These are phyloP conservation scores for Misgurnus mizolepis DNA, from an alignment of 2,113 vertebrate species.

Conservation along the genomic window DNA sequence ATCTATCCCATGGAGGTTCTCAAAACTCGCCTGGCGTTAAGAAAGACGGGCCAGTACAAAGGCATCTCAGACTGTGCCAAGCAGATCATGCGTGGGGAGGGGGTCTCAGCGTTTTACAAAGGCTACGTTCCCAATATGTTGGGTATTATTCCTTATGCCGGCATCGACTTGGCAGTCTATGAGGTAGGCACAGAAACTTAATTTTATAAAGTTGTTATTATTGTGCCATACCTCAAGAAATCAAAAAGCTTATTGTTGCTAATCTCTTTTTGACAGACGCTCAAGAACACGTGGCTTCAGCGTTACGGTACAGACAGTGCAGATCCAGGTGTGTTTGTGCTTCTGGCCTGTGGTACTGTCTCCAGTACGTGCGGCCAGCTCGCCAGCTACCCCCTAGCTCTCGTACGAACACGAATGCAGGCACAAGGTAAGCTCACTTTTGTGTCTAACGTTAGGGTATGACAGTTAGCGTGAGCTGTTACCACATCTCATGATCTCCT, in stretches of 20 bases:
- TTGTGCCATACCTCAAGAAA: not conserved
- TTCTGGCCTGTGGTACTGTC: conserved; percentile 92
- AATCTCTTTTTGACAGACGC: conserved; percentile 71
- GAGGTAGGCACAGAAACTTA: conserved; percentile 79
- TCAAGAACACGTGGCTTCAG: conserved; percentile 91
- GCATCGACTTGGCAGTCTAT: conserved; percentile 94
- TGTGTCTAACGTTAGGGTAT: not conserved
- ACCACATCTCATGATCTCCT: not conserved
- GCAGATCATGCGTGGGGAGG: conserved; percentile 84
- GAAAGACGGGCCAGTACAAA: conserved; percentile 86
- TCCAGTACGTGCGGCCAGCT: conserved; percentile 96
- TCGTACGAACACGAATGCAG: conserved; percentile 95
- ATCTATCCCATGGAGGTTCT: conserved; percentile 99
- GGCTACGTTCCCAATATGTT: conserved; percentile 95
- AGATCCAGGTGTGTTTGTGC: conserved; percentile 85
- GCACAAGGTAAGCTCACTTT: conserved; percentile 85
- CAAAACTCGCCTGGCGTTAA: conserved; percentile 89
- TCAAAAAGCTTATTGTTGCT: not conserved
- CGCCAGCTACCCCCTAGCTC: conserved; percentile 91
- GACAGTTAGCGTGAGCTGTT: not conserved
- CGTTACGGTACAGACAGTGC: conserved; percentile 79
- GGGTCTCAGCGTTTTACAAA: conserved; percentile 89
- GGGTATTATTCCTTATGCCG: conserved; percentile 95
- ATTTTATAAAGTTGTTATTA: not conserved
- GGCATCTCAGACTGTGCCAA: conserved; percentile 90